Evolutionary conservation across 2,113 vertebrate species (phyloP), one percentile per base, ranked within the genome.

Genomic region (Orthonyx spaldingii): DNA sequence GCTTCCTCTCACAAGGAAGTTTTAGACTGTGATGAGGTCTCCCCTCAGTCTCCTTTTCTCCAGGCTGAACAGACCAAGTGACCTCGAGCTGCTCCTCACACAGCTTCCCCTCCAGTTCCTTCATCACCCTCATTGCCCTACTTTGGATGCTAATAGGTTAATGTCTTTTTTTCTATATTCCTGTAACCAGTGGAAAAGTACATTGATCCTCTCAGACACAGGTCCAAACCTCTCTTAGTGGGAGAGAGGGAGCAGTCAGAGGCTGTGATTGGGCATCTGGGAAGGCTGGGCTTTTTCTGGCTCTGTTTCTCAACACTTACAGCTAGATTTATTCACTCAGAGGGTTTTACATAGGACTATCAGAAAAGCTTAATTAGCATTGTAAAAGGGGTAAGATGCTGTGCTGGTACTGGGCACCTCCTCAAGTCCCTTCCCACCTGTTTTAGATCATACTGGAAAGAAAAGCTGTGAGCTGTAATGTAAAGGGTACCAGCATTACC

Each of bases 361-460:
- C 19, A 42, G 39, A 44, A 79, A 84, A 79, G 19, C 13, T 13
- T 9, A 21, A 7, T 14, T 41, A 53, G 22, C 3, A 2, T 15
- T 8, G 3, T 18, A 13, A 42, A 15, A 41, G 3, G 13, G 5
- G 8, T 7, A 71, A 59, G 75, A 66, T 30, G 26, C 19, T 61
- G 15, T 47, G 7, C 28, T 46, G 30, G 21, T 50, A 60, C 39
- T 14, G 46, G 14, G 14, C 27, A 46, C 26, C 10, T 88, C 33
- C 64, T 9, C 5, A 33, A 8, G 5, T 37, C 35, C 20, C 46
- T 56, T 81, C 24, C 16, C 46, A 72, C 10, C 9, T 47, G 14
- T 16, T 90, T 80, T 39, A 72, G 14, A 46, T 44, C 0, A 4
- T 30, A n/a, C 0, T 2, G 23, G 5, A 68, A 1, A 6, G 33